Evolutionary conservation across 2,113 vertebrate species (phyloP).

Genomic region (Shinisaurus crocodilurus): DNA sequence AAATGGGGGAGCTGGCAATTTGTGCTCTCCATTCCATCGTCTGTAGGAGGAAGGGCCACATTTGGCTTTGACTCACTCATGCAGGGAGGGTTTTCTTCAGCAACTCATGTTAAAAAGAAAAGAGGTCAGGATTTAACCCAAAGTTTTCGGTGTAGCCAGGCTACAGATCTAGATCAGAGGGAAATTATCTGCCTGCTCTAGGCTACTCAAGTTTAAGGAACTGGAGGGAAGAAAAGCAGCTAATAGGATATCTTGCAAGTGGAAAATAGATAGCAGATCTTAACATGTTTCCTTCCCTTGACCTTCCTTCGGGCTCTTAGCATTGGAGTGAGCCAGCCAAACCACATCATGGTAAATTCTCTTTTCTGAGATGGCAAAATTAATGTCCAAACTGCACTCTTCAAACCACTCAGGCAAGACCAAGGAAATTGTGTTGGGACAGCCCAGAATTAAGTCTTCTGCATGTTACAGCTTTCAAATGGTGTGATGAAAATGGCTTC

Average conservation of each 20-base stretch:
- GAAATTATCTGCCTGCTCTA: not conserved
- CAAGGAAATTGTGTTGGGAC: not conserved
- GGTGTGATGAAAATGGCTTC: not conserved
- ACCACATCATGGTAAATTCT: not conserved
- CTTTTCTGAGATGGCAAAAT: not conserved
- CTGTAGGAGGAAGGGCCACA: not conserved
- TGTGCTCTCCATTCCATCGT: not conserved
- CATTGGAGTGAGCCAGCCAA: not conserved
- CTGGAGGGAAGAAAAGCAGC: not conserved
- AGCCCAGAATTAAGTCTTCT: not conserved
- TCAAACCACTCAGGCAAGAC: not conserved
- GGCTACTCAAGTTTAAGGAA: too few species aligned
- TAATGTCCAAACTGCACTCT: not conserved
- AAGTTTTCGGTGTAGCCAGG: not conserved
- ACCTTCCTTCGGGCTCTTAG: not conserved
- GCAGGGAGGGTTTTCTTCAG: not conserved
- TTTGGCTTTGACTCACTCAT: not conserved
- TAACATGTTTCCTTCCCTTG: not conserved
- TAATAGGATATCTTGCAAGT: not conserved
- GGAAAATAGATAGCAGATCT: not conserved
- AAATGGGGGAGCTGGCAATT: not conserved
- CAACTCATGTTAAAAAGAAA: not conserved
- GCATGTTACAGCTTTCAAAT: not conserved
- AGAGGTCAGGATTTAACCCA: not conserved
- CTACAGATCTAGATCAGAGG: not conserved